These are phyloP conservation scores for Proctacanthus coquilletti DNA, from an alignment of 1,140 invertebrate genomes.

Conservation along the genomic window DNA sequence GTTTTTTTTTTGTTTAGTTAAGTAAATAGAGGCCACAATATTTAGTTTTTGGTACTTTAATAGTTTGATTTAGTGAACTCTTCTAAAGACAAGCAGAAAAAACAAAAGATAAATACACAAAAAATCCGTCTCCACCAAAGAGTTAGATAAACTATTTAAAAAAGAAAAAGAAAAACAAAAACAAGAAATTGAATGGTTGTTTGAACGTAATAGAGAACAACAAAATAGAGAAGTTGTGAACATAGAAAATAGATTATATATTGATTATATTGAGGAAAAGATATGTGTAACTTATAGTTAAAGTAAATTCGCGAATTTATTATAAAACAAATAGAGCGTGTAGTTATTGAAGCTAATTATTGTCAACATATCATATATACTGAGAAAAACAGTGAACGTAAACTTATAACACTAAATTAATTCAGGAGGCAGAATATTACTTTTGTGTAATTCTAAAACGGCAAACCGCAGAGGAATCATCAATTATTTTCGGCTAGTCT, in stretches of 20 bases:
- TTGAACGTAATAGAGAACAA: background rate
- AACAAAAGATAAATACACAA: slow-evolving; percentile 7
- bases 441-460: too few species aligned
- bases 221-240: background rate
- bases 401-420: too few species aligned
- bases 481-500: too few species aligned
- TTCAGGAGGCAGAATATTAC: too few species aligned
- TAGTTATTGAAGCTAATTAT: too few species aligned
- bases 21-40: background rate
- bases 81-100: slow-evolving; percentile 12
- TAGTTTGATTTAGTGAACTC: too few species aligned
- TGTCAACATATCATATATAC: slow-evolving; percentile 1
- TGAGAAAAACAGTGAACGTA: background rate
- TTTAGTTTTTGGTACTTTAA: background rate
- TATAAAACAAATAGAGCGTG: background rate
- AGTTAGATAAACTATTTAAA: background rate
- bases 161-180: background rate
- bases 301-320: background rate
- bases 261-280: background rate
- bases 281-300: background rate
- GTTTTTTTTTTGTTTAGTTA: too few species aligned
- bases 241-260: background rate
- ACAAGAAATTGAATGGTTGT: background rate
- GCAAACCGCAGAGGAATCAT: too few species aligned
- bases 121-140: background rate